Percentiles rank a stretch among this genome's conserved stretches.
These are phyloP conservation scores for Drosophila helvetica DNA, from an alignment of 2,888 invertebrate species.

Conservation along the genomic window DNA sequence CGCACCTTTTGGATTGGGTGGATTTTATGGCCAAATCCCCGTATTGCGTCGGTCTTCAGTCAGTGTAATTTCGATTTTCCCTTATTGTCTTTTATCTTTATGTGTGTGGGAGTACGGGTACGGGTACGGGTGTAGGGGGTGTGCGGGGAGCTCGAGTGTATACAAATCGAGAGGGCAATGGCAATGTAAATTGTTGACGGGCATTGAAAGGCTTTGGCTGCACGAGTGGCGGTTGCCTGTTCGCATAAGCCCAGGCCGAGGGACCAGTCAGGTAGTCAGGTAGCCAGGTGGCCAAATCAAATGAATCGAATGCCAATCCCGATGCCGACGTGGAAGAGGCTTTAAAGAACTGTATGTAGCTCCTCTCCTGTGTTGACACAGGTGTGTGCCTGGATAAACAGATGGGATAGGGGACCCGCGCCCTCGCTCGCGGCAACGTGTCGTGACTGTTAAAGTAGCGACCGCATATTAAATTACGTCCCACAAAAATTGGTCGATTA, in stretches of 20 bases:
- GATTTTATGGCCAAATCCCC: constrained; percentile 31
- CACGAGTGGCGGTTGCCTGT: constrained; percentile 54
- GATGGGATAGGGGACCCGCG: constrained; percentile 5
- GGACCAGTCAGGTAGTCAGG: not conserved
- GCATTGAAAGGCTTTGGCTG: constrained; percentile 49
- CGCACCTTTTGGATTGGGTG: constrained; percentile 6
- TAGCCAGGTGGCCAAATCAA: constrained; percentile 62
- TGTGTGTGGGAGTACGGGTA: not conserved
- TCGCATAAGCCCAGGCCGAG: constrained; percentile 67
- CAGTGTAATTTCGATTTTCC: constrained; percentile 46
- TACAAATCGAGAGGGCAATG: constrained; percentile 61
- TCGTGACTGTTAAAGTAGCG: constrained; percentile 64
- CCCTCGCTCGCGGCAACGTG: constrained; percentile 52
- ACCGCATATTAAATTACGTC: constrained; percentile 73
- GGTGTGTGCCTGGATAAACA: constrained; percentile 45
- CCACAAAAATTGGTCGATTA: constrained; percentile 68
- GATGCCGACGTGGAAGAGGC: not conserved
- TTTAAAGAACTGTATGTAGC: constrained; percentile 49
- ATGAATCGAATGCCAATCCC: constrained; percentile 58
- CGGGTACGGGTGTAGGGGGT: constrained; percentile 15
- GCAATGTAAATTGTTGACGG: constrained; percentile 71
- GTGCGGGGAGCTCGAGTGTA: constrained; percentile 23
- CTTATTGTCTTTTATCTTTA: constrained; percentile 38
- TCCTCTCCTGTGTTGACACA: constrained; percentile 47
- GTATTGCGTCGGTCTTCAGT: constrained; percentile 33